These are phyloP conservation scores for Cyclophora punctaria DNA, from an alignment of 2,888 invertebrate genomes.

Conservation along the genomic window DNA sequence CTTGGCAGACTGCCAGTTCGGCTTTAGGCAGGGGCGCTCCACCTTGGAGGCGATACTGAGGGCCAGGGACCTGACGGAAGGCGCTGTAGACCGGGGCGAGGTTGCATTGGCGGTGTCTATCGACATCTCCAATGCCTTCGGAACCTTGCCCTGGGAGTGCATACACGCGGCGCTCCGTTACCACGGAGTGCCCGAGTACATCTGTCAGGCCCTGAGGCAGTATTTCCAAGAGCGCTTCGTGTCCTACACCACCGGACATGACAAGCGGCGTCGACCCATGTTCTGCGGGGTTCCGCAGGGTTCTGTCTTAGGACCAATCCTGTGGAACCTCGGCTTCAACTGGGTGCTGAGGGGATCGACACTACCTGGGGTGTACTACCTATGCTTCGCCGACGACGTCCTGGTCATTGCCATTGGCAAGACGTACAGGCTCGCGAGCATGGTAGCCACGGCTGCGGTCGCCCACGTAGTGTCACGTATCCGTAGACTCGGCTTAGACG, in stretches of 20 bases:
- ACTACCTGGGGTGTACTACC: not conserved
- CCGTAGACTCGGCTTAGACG: not conserved
- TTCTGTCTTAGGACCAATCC: slow-evolving; percentile 14
- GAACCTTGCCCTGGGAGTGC: slow-evolving; percentile 16
- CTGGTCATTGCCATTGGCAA: slow-evolving; percentile 4
- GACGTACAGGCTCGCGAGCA: not conserved
- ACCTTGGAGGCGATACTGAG: slow-evolving; percentile 6
- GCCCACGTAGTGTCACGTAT: too few relatives aligned
- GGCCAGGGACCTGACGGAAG: slow-evolving; percentile 1
- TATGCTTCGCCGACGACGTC: not conserved
- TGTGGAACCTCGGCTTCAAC: slow-evolving; percentile 16
- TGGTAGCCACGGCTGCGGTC: not conserved
- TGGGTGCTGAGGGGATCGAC: not conserved
- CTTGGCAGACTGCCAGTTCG: slow-evolving; percentile 6
- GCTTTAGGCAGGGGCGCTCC: slow-evolving; percentile 6
- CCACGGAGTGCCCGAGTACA: slow-evolving; percentile 15
- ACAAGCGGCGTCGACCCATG: not conserved
- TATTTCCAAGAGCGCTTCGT: not conserved
- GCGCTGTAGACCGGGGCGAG: slow-evolving; percentile 7
- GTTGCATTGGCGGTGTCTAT: slow-evolving; percentile 10
- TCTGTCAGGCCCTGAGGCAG: too few relatives aligned
- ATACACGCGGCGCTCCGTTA: slow-evolving; percentile 17
- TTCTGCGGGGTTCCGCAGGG: slow-evolving; percentile 11
- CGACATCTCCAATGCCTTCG: slow-evolving; percentile 22
- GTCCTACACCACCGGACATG: not conserved